A percentile compares a stretch with the other conserved stretches of the same genome.
phyloP scores from a whole-genome alignment of 2,888 invertebrate genomes.

The Trachelus troglodyta region DNA sequence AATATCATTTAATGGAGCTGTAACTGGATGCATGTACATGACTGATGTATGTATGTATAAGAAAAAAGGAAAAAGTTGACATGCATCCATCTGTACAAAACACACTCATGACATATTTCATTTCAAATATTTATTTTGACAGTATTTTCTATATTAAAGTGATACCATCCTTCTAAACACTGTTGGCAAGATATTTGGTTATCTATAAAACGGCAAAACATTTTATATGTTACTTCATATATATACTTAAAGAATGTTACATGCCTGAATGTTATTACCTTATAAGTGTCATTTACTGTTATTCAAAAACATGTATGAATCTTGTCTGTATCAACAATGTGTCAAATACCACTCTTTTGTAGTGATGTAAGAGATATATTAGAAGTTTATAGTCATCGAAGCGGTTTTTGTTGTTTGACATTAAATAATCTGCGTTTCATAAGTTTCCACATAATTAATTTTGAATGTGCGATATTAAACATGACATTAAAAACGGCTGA shows the following conservation, averaged over 20 bases:
- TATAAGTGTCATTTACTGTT: neutral
- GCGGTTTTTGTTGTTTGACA: neutral
- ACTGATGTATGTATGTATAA: neutral
- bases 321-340: neutral
- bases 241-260: neutral
- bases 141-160: neutral
- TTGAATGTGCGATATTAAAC: neutral
- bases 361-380: neutral
- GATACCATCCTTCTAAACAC: neutral
- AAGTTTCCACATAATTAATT: neutral
- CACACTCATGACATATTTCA: neutral
- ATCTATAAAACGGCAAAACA: neutral
- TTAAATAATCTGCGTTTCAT: neutral
- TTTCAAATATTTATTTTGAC: neutral
- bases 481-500: neutral
- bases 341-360: neutral
- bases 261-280: neutral
- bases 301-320: neutral
- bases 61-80: neutral
- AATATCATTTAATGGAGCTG: neutral
- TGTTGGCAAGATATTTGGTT: neutral
- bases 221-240: neutral
- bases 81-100: neutral
- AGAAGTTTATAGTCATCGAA: neutral
- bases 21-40: neutral